Evolutionary conservation across 2,113 vertebrate genomes (phyloP), one percentile per base, ranked within the genome.

Genomic region (Pimephales promelas): DNA sequence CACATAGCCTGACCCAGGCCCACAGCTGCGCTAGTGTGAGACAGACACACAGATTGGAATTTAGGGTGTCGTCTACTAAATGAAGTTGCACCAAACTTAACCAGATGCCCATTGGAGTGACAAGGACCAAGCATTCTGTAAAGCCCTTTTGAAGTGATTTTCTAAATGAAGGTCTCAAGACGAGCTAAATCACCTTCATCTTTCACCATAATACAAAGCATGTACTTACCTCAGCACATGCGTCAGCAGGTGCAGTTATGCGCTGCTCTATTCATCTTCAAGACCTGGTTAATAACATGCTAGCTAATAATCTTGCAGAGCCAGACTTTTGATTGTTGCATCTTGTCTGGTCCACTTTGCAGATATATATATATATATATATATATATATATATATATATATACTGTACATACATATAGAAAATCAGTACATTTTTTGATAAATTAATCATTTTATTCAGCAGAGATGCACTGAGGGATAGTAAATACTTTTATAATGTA

Each of bases 1-100:
- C 87, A 80, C 88, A 86, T 47, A 59, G 59, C 64, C 70, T 82
- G 57, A 64, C 56, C 73, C 54, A 45, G 4, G n/a, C 47, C 36
- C 36, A 61, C 26, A 70, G 10, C 20, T 18, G 24, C 31, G 24
- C 47, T 54, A 59, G 13, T 61, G 72, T 43, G 18, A 36, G 45
- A 43, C 11, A 18, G 34, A 68, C 28, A 70, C 10, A 74, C 26
- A 31, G 5, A 13, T 40, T 13, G 73, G 70, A 64, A 76, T 83
- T 45, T 74, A 70, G 10, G 34, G 57, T 22, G 26, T 20, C 22
- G 9, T 79, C 3, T 34, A 2, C 47, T 72, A 62, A 28, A 66
- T 66, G 9, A 72, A 47, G 31, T 14, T 56, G 26, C 52, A 73
- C 64, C 47, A 73, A 16, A 62, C 57, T 62, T 64, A 28, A 49